Conservation (phyloP, 2,888 invertebrate species). For the Agrochola macilenta region DNA sequence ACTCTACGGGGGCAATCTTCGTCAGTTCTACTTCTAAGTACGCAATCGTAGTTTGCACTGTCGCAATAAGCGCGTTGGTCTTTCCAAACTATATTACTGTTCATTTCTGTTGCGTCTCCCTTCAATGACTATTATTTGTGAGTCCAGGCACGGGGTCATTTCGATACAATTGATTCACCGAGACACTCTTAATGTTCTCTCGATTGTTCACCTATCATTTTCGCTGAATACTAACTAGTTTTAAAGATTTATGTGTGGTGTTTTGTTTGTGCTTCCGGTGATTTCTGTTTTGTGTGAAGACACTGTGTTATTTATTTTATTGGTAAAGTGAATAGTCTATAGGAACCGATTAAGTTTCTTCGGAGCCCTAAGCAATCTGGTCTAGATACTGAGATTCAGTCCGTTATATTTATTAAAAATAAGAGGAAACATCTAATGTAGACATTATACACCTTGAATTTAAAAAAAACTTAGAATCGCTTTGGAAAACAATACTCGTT, state of each 20-base stretch:
- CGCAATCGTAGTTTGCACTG: slow-evolving; percentile 53
- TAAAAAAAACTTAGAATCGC: slow-evolving; percentile 11
- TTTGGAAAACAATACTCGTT: slow-evolving; percentile 19
- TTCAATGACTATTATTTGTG: slow-evolving; percentile 72
- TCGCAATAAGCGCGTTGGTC: slow-evolving; percentile 54
- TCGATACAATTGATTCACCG: slow-evolving; percentile 87
- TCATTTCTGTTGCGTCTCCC: slow-evolving; percentile 57
- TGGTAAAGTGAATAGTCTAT: slow-evolving; percentile 14
- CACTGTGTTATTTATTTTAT: background rate
- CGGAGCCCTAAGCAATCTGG: too few species aligned
- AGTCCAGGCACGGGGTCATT: slow-evolving; percentile 76
- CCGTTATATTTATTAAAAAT: slow-evolving; percentile 3
- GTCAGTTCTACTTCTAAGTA: slow-evolving; percentile 14
- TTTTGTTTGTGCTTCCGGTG: slow-evolving; percentile 35
- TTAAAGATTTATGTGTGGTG: slow-evolving; percentile 54
- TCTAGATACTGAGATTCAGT: background rate
- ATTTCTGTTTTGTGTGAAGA: slow-evolving; percentile 6
- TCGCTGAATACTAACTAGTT: slow-evolving; percentile 50
- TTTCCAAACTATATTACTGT: slow-evolving; percentile 59
- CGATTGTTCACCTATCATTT: slow-evolving; percentile 63
- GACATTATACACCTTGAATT: background rate
- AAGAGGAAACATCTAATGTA: background rate
- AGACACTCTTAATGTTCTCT: slow-evolving; percentile 81
- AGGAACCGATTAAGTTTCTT: background rate
- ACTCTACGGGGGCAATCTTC: slow-evolving; percentile 10